Base-by-base conservation (phyloP, 2,888 invertebrate species). In the Agrochola circellaris region DNA sequence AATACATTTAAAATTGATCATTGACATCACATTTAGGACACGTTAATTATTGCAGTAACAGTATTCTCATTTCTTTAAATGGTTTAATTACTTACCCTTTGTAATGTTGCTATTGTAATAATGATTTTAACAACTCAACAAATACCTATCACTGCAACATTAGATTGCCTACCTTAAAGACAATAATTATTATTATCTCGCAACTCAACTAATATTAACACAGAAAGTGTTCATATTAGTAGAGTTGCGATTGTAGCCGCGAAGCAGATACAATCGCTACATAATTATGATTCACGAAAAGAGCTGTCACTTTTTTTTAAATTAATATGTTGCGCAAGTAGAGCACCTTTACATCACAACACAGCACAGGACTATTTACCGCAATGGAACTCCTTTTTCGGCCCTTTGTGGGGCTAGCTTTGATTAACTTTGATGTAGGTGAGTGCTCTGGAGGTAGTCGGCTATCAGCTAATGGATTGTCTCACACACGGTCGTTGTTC, bases 351-450 rank as follows among this genome's bases (percentile, higher is more conserved):
- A 80, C 45, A 0, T 34, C 73, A 54, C 68, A 54, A 34, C 68
- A 58, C 38, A 66, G 70, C 75, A 79, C 69, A 81, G 66, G 62
- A 91, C 91, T 93, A 93, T 94, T 94, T 93, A 84, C 92, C 93
- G 95, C 95, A 95, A 95, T 93, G 92, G 93, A 92, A 94, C 94
- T 95, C 94, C 95, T 95, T 96, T 95, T 95, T 93, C 92, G 94
- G 93, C 94, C 93, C 95, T 96, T 96, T 96, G 96, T 96, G 95
- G 91, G 90, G 89, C 92, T 91, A 92, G 93, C 94, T 96, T 95
- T 96, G 96, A 97, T 97, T 97, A 97, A 96, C 97, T 97, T 96
- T 96, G 96, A 96, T 96, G 94, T 96, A 95, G 95, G 95, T 94
- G 94, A 95, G 95, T 95, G 93, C 93, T 89, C 77, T 75, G 87